Conservation (phyloP, 2,113 vertebrate genomes). For the Leucopternis melanops region DNA sequence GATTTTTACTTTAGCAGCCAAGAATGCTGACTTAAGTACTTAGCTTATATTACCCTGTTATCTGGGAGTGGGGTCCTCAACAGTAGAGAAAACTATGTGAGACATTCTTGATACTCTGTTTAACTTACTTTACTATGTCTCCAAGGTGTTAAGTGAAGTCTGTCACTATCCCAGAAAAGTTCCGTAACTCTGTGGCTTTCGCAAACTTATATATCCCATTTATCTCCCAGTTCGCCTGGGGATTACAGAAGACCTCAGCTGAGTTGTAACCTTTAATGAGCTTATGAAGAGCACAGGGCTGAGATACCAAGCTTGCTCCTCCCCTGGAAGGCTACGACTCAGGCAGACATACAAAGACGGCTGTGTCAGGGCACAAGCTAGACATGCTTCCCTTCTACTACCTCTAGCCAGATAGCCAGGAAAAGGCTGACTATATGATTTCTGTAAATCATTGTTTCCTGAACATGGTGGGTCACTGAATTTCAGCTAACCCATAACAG, state of each 20-base stretch:
- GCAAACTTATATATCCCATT: background rate
- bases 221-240: background rate
- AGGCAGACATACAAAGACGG: background rate
- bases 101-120: conserved; percentile 39
- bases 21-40: background rate
- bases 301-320: background rate
- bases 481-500: background rate
- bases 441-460: background rate
- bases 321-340: background rate
- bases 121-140: conserved; percentile 24
- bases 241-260: background rate
- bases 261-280: background rate
- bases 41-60: background rate
- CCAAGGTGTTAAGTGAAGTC: conserved; percentile 53
- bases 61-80: background rate
- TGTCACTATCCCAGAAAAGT: conserved; percentile 33
- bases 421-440: background rate
- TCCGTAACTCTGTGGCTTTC: background rate
- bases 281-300: background rate
- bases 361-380: background rate
- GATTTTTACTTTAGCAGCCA: background rate
- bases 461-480: background rate
- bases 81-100: conserved; percentile 3
- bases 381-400: background rate
- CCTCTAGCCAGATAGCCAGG: background rate